phyloP scores from a whole-genome alignment of 2,113 vertebrate genomes.

The Spizaetus ornatus region DNA sequence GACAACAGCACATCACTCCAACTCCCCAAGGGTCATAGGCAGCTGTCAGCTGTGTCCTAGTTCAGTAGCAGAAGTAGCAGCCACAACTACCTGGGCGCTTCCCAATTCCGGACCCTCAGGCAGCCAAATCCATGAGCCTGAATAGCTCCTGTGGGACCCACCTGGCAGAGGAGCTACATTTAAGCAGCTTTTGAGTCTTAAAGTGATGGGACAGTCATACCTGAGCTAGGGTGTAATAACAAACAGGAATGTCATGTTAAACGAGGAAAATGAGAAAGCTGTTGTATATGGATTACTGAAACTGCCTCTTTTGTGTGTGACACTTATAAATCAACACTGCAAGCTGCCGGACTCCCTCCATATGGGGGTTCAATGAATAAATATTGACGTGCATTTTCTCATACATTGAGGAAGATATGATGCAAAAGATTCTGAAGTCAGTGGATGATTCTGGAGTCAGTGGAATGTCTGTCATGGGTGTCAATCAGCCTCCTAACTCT shows the following conservation, averaged over 20 bases:
- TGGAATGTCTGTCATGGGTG: not conserved
- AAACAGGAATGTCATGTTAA: not conserved
- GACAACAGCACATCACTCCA: not conserved
- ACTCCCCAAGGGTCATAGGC: not conserved
- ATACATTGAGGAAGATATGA: not conserved
- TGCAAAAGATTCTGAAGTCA: not conserved
- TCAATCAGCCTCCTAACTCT: not conserved
- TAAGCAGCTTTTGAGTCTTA: not conserved
- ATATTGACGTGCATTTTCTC: not conserved
- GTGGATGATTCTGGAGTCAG: not conserved
- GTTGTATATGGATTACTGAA: not conserved
- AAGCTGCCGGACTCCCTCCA: not conserved
- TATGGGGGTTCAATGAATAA: not conserved
- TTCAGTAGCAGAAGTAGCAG: not conserved
- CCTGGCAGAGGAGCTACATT: not conserved
- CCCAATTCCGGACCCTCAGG: accelerated
- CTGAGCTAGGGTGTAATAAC: not conserved
- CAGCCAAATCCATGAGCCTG: not conserved
- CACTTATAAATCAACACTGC: not conserved
- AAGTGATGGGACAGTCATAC: not conserved
- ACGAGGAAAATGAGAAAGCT: not conserved
- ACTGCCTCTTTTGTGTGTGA: not conserved
- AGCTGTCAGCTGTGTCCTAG: not conserved
- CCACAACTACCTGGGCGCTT: not conserved
- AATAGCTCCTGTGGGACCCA: not conserved